phyloP scores from a whole-genome alignment of 2,888 invertebrate genomes.

The Clostera curtula region DNA sequence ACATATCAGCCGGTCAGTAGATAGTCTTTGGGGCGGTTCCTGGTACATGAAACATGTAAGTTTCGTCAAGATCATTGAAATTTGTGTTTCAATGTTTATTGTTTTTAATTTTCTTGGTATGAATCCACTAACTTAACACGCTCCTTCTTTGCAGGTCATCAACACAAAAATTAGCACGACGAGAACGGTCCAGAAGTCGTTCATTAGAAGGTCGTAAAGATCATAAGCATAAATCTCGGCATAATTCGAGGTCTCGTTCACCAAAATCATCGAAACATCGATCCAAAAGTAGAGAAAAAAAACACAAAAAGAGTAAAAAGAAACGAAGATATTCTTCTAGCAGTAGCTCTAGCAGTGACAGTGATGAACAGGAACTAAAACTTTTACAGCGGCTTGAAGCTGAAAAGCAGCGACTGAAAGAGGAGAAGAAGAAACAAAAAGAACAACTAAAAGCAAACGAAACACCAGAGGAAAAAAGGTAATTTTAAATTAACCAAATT shows the following conservation, averaged over 20 bases:
- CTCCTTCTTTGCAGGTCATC: constrained; percentile 41
- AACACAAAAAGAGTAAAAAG: constrained; percentile 47
- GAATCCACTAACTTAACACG: constrained; percentile 1
- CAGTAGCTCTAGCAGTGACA: constrained; percentile 54
- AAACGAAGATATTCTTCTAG: constrained; percentile 35
- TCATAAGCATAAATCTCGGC: constrained; percentile 22
- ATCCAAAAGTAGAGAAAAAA: constrained; percentile 35
- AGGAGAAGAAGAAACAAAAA: constrained; percentile 81
- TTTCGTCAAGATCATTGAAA: too few species aligned
- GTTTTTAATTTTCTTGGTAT: too few species aligned
- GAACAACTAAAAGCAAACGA: constrained; percentile 90
- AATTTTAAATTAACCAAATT: constrained; percentile 2
- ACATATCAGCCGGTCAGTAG: too few species aligned
- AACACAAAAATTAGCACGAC: constrained; percentile 32
- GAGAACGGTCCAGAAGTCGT: constrained; percentile 31
- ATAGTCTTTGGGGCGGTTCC: too few species aligned
- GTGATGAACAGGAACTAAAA: constrained; percentile 74
- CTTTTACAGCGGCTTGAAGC: constrained; percentile 83
- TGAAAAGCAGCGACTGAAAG: constrained; percentile 78
- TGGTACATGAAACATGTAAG: too few species aligned
- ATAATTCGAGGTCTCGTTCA: constrained; percentile 25
- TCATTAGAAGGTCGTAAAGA: constrained; percentile 31
- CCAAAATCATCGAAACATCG: constrained; percentile 27
- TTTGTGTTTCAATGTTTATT: too few species aligned
- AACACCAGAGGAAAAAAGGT: constrained; percentile 95